Evolutionary conservation across 2,888 invertebrate genomes (phyloP).

Genomic region (Mesorhabditis belari): DNA sequence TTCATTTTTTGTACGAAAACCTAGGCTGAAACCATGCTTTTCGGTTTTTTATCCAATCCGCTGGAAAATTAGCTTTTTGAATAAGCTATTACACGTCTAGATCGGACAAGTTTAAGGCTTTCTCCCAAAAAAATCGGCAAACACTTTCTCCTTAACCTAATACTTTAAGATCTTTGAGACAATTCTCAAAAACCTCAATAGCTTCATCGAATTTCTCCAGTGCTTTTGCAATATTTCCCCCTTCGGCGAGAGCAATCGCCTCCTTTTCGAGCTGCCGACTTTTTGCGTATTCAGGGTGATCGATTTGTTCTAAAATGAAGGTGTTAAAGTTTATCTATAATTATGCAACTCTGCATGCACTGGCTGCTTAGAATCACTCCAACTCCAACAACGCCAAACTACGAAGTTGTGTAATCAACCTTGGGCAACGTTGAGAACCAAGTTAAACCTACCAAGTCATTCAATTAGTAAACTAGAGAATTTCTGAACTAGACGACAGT

Average conservation of each 20-base stretch:
- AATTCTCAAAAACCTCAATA: constrained; percentile 56
- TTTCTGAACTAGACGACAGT: too few relatives aligned
- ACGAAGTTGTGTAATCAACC: too few relatives aligned
- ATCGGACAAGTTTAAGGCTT: constrained; percentile 65
- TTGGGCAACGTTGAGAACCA: too few relatives aligned
- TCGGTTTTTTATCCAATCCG: neutral
- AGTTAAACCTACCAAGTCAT: too few relatives aligned
- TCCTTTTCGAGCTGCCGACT: constrained; percentile 62
- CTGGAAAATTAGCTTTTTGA: too few relatives aligned
- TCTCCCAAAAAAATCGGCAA: constrained; percentile 64
- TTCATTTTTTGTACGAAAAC: too few relatives aligned
- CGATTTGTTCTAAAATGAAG: constrained; percentile 10
- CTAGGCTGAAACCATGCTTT: neutral
- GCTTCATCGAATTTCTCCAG: constrained; percentile 61
- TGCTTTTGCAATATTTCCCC: constrained; percentile 65
- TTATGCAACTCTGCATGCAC: neutral
- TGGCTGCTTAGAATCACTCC: neutral
- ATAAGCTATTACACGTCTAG: too few relatives aligned
- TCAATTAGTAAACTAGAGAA: too few relatives aligned
- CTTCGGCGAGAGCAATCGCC: constrained; percentile 70
- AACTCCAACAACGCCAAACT: too few relatives aligned
- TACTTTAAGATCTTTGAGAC: neutral
- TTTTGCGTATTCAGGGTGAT: constrained; percentile 18
- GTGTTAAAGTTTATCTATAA: neutral
- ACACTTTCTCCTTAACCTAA: constrained; percentile 63